Percentiles rank a stretch among this genome's conserved stretches.
phyloP scores from a whole-genome alignment of 2,113 vertebrate species.

The Carassius auratus region DNA sequence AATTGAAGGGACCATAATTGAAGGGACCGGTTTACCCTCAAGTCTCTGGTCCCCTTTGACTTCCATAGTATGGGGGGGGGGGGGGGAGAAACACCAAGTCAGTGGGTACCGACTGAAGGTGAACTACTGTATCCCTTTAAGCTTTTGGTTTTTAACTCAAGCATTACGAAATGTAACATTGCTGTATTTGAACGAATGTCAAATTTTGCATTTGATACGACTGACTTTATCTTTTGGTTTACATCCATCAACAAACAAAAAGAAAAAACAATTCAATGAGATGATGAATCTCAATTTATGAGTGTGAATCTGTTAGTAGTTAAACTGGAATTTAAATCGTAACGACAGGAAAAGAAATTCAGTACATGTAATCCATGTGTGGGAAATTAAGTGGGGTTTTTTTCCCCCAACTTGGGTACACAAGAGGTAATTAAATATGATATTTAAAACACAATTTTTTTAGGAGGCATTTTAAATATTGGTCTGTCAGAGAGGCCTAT shows the following conservation, averaged over 20 bases:
- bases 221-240: not conserved
- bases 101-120: too few species aligned
- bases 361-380: not conserved
- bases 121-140: too few species aligned
- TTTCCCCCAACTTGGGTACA: not conserved
- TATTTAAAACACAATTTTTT: not conserved
- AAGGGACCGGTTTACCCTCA: too few species aligned
- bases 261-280: not conserved
- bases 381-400: not conserved
- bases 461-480: not conserved
- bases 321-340: not conserved
- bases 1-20: too few species aligned
- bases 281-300: not conserved
- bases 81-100: too few species aligned
- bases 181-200: not conserved
- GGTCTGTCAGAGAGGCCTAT: not conserved
- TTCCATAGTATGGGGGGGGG: too few species aligned
- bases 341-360: not conserved
- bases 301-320: not conserved
- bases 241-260: not conserved
- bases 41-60: too few species aligned
- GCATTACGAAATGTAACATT: not conserved
- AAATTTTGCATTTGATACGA: not conserved
- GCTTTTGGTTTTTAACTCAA: not conserved
- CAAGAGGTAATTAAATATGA: not conserved